These are phyloP conservation scores for Eutolmus rufibarbis DNA, from an alignment of 2,888 invertebrate genomes.

Conservation along the genomic window DNA sequence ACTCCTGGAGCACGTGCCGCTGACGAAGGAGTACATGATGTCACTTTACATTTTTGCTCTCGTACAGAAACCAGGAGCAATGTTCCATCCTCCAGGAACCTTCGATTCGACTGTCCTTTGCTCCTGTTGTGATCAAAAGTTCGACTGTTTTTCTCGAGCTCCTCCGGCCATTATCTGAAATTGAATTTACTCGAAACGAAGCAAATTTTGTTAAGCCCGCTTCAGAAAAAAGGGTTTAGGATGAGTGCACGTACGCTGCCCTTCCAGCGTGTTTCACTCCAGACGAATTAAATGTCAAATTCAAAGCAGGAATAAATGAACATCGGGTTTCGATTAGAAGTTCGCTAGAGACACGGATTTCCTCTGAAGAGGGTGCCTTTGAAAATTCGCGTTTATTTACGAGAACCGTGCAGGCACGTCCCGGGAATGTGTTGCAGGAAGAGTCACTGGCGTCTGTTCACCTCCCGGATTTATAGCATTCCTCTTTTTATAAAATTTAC, in stretches of 20 bases:
- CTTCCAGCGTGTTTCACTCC: neutral
- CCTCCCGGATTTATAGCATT: neutral
- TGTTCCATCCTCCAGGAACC: neutral
- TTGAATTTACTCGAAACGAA: neutral
- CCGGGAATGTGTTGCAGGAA: neutral
- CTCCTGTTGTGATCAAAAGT: neutral
- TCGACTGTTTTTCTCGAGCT: neutral
- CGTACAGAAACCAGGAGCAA: neutral
- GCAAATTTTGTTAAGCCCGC: neutral
- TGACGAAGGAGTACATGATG: neutral
- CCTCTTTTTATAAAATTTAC: neutral
- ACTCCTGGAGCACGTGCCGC: neutral
- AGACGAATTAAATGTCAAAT: conserved; percentile 35
- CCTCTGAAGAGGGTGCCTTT: neutral
- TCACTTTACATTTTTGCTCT: conserved; percentile 10
- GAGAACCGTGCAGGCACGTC: neutral
- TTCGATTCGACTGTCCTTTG: neutral
- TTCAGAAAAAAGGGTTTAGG: neutral
- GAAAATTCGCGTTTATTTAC: neutral
- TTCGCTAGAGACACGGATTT: neutral
- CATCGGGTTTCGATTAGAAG: neutral
- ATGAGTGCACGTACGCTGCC: conserved; percentile 3
- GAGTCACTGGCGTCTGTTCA: neutral
- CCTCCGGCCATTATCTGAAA: conserved; percentile 9
- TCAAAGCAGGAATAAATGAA: conserved; percentile 15